Percentiles rank a stretch among this genome's conserved stretches.
Conservation (phyloP, 1,140 invertebrate species). For the Papilio helenus region DNA sequence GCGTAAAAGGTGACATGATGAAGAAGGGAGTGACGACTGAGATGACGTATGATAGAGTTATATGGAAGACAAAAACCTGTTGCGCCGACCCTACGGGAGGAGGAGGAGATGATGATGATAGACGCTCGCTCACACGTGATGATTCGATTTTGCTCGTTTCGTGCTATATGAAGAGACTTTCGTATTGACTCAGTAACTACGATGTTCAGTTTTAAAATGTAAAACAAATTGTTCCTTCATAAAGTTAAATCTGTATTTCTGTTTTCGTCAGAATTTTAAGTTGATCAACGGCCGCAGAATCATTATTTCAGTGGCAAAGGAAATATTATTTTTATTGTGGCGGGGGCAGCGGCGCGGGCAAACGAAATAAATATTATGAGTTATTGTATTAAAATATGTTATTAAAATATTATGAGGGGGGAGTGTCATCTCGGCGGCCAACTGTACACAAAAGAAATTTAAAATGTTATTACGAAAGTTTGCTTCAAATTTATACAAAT, state of each 20-base stretch:
- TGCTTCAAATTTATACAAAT: not conserved
- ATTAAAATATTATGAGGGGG: too few relatives aligned
- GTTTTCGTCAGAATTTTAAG: not conserved
- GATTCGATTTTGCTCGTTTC: not conserved
- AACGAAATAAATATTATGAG: not conserved
- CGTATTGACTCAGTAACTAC: not conserved
- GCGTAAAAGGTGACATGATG: too few relatives aligned
- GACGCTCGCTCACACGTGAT: too few relatives aligned
- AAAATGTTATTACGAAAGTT: not conserved
- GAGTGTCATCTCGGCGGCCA: too few relatives aligned
- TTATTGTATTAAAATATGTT: not conserved
- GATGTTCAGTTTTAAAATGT: not conserved
- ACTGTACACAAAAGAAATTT: not conserved
- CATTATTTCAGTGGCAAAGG: not conserved
- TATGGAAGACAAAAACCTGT: too few relatives aligned
- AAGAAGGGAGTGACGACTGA: too few relatives aligned
- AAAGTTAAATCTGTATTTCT: not conserved
- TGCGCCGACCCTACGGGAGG: too few relatives aligned
- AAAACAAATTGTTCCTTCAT: slow-evolving; percentile 8
- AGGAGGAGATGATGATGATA: too few relatives aligned
- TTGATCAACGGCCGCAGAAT: not conserved
- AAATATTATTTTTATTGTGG: not conserved
- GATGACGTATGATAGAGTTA: too few relatives aligned
- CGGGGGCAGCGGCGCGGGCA: not conserved
- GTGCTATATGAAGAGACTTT: not conserved